Evolutionary conservation across 1,140 invertebrate species (phyloP).

Genomic region (Hormaphis cornu): DNA sequence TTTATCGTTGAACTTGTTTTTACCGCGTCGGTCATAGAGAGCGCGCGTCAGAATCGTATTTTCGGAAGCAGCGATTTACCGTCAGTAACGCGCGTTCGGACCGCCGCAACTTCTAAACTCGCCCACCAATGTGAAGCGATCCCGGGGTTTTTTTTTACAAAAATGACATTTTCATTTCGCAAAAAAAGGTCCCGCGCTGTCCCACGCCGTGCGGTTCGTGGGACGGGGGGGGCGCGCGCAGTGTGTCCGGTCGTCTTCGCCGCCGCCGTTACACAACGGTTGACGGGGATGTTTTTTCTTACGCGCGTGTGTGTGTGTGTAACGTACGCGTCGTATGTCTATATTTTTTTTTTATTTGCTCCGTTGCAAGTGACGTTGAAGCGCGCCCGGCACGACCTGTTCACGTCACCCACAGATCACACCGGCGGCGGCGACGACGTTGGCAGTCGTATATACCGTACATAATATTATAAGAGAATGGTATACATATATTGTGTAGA

Average conservation of each 20-base stretch:
- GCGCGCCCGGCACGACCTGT: constrained; percentile 24
- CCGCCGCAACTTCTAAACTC: no score
- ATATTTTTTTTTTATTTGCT: neutral
- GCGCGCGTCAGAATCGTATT: neutral
- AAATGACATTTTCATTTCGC: constrained; percentile 22
- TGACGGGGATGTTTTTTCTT: constrained; percentile 28
- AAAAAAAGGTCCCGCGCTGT: constrained; percentile 7
- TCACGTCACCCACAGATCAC: constrained; percentile 31
- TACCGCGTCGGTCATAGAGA: no score
- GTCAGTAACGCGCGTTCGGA: no score
- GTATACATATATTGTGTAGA: neutral
- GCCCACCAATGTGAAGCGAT: no score
- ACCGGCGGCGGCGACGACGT: constrained; percentile 4
- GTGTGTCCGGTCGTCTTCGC: constrained; percentile 28
- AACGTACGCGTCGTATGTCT: no score
- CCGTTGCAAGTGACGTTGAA: constrained; percentile 30
- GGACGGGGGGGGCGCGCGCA: neutral
- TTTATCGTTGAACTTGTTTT: no score
- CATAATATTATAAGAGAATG: neutral
- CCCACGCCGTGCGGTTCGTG: neutral
- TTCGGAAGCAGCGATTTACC: neutral
- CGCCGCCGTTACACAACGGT: constrained; percentile 22
- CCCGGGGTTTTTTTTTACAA: no score
- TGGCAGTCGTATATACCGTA: neutral
- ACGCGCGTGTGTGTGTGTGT: neutral